Conservation (phyloP, 2,797 vertebrate genomes). For the Iguana delicatissima region DNA sequence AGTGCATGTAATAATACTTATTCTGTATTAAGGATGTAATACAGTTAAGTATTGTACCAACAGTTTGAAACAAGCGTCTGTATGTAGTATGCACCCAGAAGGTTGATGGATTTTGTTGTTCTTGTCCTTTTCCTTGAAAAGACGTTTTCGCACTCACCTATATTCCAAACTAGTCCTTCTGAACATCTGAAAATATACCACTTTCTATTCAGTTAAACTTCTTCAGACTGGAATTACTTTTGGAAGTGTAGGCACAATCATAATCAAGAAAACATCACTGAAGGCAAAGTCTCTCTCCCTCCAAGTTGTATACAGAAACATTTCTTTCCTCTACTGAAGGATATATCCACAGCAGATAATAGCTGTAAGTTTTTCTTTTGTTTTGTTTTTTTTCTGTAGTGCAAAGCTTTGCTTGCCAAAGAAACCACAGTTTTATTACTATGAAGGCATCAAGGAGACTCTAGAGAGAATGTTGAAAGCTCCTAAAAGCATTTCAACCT, state of each 20-base stretch:
- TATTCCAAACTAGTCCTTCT: neutral
- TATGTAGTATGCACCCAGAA: neutral
- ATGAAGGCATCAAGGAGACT: conserved; percentile 36
- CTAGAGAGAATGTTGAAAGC: conserved; percentile 38
- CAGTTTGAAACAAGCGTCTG: neutral
- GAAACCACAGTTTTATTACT: conserved; percentile 22
- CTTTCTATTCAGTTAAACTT: conserved; percentile 41
- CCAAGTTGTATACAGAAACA: conserved; percentile 43
- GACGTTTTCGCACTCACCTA: neutral
- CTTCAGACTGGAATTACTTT: conserved; percentile 26
- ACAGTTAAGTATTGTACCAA: neutral
- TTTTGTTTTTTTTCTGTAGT: conserved; percentile 6
- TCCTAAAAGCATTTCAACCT: conserved; percentile 41
- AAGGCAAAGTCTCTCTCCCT: conserved; percentile 22
- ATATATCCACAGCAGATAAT: conserved; percentile 38
- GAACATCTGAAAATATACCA: neutral
- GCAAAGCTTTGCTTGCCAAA: conserved; percentile 44
- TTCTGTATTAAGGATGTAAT: neutral
- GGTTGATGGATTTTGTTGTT: neutral
- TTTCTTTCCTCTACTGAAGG: conserved; percentile 33
- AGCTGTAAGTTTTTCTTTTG: conserved; percentile 24
- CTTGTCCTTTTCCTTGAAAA: conserved; percentile 26
- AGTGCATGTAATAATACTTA: neutral
- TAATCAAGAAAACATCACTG: conserved; percentile 13
- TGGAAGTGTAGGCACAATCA: conserved; percentile 39